Base-by-base conservation (phyloP, 2,113 vertebrate species). In the Pelvicachromis taeniatus region DNA sequence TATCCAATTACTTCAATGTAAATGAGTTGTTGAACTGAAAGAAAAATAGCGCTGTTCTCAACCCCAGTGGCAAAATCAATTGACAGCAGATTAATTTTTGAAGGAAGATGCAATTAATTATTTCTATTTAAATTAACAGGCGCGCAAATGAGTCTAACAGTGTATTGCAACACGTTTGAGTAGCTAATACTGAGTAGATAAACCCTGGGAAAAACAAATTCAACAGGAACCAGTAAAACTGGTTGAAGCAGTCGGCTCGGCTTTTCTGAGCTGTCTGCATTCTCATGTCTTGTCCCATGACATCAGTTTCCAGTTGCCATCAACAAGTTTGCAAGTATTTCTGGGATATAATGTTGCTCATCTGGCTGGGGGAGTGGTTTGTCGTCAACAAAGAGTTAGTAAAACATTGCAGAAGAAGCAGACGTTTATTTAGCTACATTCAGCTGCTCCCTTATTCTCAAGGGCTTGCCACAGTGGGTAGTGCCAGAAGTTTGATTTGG, bases 61-160 rank as follows among this genome's bases (percentile, higher is more conserved):
- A 31, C 23, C 6, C 4, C 16, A 50, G 23, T 29, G 42, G 42
- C 68, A 50, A 31, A 73, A 73, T 23, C 13, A 73, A 19, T 10
- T 45, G 40, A 48, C 5, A 48, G 42, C 5, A 48, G 23, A 45
- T 0, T 7, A 16, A 73, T 23, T 26, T 45, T 48, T 73, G 68
- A 29, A 48, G 23, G 6, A 29, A 29, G 68, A 73, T 4, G 14
- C 1, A 48, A 48, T 16, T 3, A 45, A 70, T 73, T 48, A 6
- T 29, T 73, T 73, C 40, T 73, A 73, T 23, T 73, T 50, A 73
- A 31, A 73, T 73, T 73, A 29, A 48, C 8, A 73, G 23, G 40
- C 29, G 23, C 40, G 29, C 2, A 0, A 48, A 70, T 73, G 9
- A 17, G n/a, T 42, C 50, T 73, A 26, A 19, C 9, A 48, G 14